These are phyloP conservation scores for Callaeas wilsoni DNA, from an alignment of 2,113 vertebrate species.

Conservation along the genomic window DNA sequence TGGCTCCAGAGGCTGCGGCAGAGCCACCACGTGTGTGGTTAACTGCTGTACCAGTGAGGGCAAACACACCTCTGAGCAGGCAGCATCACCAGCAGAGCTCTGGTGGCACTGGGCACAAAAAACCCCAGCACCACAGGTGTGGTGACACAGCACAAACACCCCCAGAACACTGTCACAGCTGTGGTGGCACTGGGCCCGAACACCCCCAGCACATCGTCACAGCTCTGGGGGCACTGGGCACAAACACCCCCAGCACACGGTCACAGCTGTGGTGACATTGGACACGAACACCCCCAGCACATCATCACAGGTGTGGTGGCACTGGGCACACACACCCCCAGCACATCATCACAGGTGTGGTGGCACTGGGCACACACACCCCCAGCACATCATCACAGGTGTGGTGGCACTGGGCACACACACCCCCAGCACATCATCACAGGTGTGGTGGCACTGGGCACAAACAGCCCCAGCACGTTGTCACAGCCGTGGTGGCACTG, in stretches of 20 bases:
- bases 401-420: too few species aligned
- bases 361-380: background rate
- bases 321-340: background rate
- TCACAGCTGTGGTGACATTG: background rate
- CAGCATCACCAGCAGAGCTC: background rate
- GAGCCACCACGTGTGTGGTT: rapidly evolving
- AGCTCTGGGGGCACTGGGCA: too few species aligned
- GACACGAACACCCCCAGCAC: background rate
- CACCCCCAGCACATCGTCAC: too few species aligned
- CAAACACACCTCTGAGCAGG: background rate
- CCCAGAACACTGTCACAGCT: too few species aligned
- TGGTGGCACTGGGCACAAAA: background rate
- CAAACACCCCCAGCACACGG: too few species aligned
- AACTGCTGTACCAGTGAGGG: background rate
- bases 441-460: too few species aligned
- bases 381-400: background rate
- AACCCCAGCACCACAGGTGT: background rate
- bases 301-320: background rate
- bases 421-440: background rate
- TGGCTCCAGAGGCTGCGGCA: background rate
- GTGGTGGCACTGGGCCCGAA: too few species aligned
- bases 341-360: background rate
- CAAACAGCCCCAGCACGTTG: background rate
- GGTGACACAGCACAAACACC: background rate
- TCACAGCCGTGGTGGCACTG: background rate